Base-by-base conservation (phyloP, 2,113 vertebrate species). In the Meleagris gallopavo region DNA sequence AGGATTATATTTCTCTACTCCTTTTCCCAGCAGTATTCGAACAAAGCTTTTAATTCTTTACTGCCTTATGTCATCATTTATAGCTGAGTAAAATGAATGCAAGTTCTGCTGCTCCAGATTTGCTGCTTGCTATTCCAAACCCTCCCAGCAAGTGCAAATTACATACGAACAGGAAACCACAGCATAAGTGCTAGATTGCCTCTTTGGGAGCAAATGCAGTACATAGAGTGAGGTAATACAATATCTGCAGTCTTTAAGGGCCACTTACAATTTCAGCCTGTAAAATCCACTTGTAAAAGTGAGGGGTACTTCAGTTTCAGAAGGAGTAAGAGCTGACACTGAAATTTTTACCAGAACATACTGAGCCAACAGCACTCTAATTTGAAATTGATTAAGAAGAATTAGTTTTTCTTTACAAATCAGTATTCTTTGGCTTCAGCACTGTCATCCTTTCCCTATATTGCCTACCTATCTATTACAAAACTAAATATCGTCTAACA, bases 121-220 rank as follows among this genome's bases (percentile, higher is more conserved):
- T 90, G 5, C 16, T 84, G 5, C 90, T 90, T 81, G 32, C 20
- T 86, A 88, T 88, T 93, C n/a, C 66, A 78, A 89, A 64, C n/a
- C 9, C 4, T 64, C 30, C 83, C 69, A 54, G 45, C 2, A 10
- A 74, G 15, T 77, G 20, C 13, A 88, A 88, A 89, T 75, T 82
- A 30, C 43, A 36, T 38, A 55, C 0, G 1, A 92, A 86, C 32
- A 29, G 84, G 66, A 90, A 95, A 57, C 21, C 29, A 41, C 1
- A 84, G 55, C 72, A 69, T 8, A 75, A 79, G 19, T 52, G 41
- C 21, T 87, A 52, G 38, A 82, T 50, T 89, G 22, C 38, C 43
- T n/a, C 38, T 94, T 69, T 27, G 57, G 18, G 20, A 62, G 86
- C 82, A 95, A 69, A 75, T 57, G 9, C 24, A 57, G 4, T 46